Percentiles rank a stretch among this genome's conserved stretches.
Evolutionary conservation across 2,888 invertebrate genomes (phyloP).

Genomic region (Chironomus tentans): DNA sequence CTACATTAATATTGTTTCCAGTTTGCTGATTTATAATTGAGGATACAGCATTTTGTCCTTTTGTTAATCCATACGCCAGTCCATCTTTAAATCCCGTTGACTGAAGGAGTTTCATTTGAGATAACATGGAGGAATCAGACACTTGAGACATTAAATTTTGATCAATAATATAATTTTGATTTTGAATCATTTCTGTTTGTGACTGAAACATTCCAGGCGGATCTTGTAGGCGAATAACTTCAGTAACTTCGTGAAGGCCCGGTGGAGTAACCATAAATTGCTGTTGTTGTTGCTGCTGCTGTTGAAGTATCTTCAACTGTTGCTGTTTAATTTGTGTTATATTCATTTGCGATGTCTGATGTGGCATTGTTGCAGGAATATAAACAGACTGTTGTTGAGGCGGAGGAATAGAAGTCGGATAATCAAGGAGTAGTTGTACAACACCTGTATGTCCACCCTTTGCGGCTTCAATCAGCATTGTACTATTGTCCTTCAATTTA

Average conservation of each 20-base stretch:
- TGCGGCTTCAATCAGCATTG: conserved; percentile 96
- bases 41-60: conserved; percentile 31
- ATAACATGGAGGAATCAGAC: too few species aligned
- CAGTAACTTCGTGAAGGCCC: conserved; percentile 24
- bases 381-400: conserved; percentile 14
- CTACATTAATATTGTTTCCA: conserved; percentile 11
- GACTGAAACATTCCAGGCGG: conserved; percentile 24
- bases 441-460: conserved; percentile 96
- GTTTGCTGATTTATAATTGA: conserved; percentile 29
- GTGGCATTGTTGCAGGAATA: conserved; percentile 25
- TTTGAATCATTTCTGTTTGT: neutral
- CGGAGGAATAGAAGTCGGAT: conserved; percentile 69
- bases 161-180: conserved; percentile 25
- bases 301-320: conserved; percentile 33
- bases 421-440: conserved; percentile 89
- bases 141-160: conserved; percentile 34
- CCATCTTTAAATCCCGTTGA: conserved; percentile 42
- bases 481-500: conserved; percentile 96
- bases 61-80: conserved; percentile 32
- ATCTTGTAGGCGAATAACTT: conserved; percentile 23
- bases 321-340: conserved; percentile 39
- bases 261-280: conserved; percentile 19
- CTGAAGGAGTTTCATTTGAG: conserved; percentile 40
- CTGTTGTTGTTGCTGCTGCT: conserved; percentile 38
- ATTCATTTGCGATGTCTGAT: conserved; percentile 10